Conservation (phyloP, 1,140 invertebrate genomes). For the Drosophila burlai region DNA sequence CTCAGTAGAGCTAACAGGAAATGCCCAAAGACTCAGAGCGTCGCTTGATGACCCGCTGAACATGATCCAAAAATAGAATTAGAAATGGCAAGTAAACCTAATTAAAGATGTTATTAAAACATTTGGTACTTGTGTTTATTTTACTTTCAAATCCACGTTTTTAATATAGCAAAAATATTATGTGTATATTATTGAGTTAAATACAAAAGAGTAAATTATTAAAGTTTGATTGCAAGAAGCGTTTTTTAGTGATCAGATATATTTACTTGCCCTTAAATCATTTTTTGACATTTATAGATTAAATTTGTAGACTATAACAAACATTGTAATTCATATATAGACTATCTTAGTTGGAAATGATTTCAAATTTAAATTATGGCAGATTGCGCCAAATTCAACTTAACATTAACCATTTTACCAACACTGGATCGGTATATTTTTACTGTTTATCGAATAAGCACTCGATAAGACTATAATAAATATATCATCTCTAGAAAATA, state of each 20-base stretch:
- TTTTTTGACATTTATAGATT: too few relatives aligned
- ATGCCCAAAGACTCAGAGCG: conserved; percentile 27
- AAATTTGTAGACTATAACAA: background rate
- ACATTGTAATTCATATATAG: background rate
- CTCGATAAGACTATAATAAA: background rate
- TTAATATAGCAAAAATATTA: too few relatives aligned
- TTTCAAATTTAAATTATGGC: background rate
- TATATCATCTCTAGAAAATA: too few relatives aligned
- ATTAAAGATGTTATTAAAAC: too few relatives aligned
- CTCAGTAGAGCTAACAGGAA: conserved; percentile 50
- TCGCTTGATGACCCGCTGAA: background rate
- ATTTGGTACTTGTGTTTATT: too few relatives aligned
- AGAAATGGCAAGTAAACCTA: conserved; percentile 1
- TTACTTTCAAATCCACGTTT: too few relatives aligned
- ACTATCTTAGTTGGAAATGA: background rate
- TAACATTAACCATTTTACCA: background rate
- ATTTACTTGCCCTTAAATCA: too few relatives aligned
- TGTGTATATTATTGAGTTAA: background rate
- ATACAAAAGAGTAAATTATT: background rate
- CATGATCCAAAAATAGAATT: conserved; percentile 25
- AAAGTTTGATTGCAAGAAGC: background rate
- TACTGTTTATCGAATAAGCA: conserved; percentile 1
- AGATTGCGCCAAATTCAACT: background rate
- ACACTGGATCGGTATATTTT: conserved; percentile 4
- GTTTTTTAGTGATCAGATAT: background rate